Base-by-base conservation (phyloP, 2,797 vertebrate genomes). In the Momotus momota region DNA sequence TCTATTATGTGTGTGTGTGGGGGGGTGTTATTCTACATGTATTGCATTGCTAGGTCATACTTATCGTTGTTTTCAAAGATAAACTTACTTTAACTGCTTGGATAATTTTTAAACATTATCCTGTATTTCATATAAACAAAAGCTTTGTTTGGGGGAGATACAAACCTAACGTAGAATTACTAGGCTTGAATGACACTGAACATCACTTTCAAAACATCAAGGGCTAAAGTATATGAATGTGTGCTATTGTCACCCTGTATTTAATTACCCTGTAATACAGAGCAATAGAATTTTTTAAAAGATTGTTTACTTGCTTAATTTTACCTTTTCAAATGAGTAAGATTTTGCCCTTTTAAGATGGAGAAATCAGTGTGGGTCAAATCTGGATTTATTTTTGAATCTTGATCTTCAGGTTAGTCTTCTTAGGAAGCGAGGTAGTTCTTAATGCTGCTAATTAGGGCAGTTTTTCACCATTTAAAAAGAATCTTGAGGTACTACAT, bases 151-250 rank as follows among this genome's bases (percentile, higher is more conserved):
- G 54, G 51, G 31, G 58, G 79, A 84, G 26, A 41, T 41, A 41
- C 6, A 84, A 94, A 64, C 7, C 20, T 81, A 54, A 38, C 27
- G 26, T 81, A 83, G 49, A 90, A 81, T 65, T 75, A 69, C 7
- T 87, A 70, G 51, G 40, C 61, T 35, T 77, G 38, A 80, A 74
- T 48, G 57, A 81, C 17, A 80, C 10, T 75, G 43, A 94, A 55
- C 21, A 40, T 61, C 52, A 51, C 80, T 90, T 91, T 81, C 61
- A 93, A 80, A 91, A 87, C 33, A 71, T 52, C n/a, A 96, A 96
- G 91, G 95, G 94, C 94, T 96, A 93, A 45, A 65, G 1, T 71
- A 65, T 75, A 65, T 75, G 49, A 88, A 75, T 73, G 52, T 82
- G 61, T 88, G 73, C 66, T 86, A 1, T 40, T 90, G 31, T 91